phyloP scores from a whole-genome alignment of 2,113 vertebrate species.

The Paratilapia polleni region DNA sequence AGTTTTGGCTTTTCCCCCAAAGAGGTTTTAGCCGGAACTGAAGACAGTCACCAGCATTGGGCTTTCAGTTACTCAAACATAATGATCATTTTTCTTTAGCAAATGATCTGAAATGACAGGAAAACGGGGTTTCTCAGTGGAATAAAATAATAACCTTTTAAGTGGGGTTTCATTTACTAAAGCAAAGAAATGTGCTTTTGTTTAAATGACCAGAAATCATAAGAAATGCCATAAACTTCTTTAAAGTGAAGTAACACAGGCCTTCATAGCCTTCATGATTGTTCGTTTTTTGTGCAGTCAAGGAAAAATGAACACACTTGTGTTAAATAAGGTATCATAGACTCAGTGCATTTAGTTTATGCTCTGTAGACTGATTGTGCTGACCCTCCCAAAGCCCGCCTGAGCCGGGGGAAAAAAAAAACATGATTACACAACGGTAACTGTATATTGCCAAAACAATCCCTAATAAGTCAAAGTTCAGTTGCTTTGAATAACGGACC shows the following conservation, averaged over 20 bases:
- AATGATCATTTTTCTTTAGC: not conserved
- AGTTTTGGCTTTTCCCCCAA: not conserved
- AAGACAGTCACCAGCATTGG: not conserved
- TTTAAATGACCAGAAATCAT: not conserved
- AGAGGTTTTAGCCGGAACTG: not conserved
- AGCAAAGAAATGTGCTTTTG: not conserved
- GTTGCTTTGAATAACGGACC: not conserved
- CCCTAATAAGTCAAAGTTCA: too few relatives aligned
- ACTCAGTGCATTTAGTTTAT: not conserved
- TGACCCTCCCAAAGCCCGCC: not conserved
- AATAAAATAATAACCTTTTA: not conserved
- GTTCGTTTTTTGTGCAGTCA: not conserved
- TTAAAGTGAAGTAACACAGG: not conserved
- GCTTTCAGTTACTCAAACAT: not conserved
- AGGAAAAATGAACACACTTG: not conserved
- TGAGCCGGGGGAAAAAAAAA: not conserved
- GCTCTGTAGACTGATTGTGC: not conserved
- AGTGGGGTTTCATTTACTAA: not conserved
- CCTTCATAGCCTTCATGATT: not conserved
- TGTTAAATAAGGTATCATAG: not conserved
- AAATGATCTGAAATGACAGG: not conserved
- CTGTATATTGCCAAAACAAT: too few relatives aligned
- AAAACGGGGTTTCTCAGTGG: not conserved
- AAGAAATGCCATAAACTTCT: not conserved
- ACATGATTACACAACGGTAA: not conserved